Evolutionary conservation across 2,797 vertebrate species (phyloP), one percentile per base, ranked within the genome.

Genomic region (Rhabdomys pumilio): DNA sequence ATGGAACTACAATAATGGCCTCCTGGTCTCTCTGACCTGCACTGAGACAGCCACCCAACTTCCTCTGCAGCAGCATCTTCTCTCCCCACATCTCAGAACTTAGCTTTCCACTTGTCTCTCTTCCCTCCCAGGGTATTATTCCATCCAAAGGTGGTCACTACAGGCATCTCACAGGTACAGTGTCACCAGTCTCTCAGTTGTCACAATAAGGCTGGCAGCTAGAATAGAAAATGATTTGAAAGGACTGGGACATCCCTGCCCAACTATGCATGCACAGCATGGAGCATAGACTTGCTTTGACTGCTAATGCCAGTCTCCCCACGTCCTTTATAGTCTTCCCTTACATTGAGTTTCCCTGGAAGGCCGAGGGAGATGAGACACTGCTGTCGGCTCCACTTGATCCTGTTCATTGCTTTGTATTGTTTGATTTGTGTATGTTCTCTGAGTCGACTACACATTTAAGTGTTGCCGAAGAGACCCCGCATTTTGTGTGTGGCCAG

Each of bases 101-200:
- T 9, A 76, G 50, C 4, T 41, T 61, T 6, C 24, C 20, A 17
- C 1, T 12, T 41, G 0, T 44, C 26, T 0, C 29, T 24, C n/a
- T 87, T 8, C 4, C 0, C 59, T 44, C 44, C 29, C 0, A 1
- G 5, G 7, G 8, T 15, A 3, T 0, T 26, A 4, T 3, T 31
- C 9, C 44, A 31, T 2, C 53, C 0, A 0, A 10, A 1, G 47
- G 20, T 14, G 20, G 20, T 0, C 0, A 26, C 2, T 7, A 1
- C 14, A 0, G 38, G 89, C 20, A 6, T 34, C 59, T 50, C 3
- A 41, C 31, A 3, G 0, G 38, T 34, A 17, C 77, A 22, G 85
- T 0, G 69, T 13, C 26, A 3, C 13, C 0, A 44, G 79, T 82
- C 29, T n/a, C 1, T 20, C 59, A 7, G 53, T 14, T 4, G 17